These are phyloP conservation scores for Paramormyrops kingsleyae DNA, from an alignment of 2,113 vertebrate genomes.

Conservation along the genomic window DNA sequence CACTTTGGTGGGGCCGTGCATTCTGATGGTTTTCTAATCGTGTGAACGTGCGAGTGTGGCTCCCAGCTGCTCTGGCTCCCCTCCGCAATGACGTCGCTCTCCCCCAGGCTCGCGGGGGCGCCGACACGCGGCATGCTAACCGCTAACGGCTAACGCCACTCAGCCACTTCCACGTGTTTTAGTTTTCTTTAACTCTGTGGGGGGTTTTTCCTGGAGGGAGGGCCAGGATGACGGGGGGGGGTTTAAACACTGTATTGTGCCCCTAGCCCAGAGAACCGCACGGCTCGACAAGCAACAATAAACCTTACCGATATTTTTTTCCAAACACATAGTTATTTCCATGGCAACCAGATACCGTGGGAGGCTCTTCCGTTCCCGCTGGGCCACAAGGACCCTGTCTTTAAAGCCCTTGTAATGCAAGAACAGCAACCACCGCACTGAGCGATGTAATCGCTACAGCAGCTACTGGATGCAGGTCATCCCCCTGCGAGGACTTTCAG, in stretches of 20 bases:
- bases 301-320: neutral
- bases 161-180: neutral
- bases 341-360: constrained; percentile 55
- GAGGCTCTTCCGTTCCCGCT: constrained; percentile 41
- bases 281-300: neutral
- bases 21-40: neutral
- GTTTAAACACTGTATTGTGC: neutral
- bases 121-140: neutral
- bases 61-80: neutral
- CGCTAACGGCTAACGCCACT: neutral
- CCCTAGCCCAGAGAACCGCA: neutral
- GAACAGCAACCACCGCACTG: constrained; percentile 29
- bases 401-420: constrained; percentile 35
- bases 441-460: neutral
- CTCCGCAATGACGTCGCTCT: neutral
- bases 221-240: too few relatives aligned
- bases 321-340: constrained; percentile 57
- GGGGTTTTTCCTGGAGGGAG: neutral
- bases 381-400: constrained; percentile 28
- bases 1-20: constrained; percentile 2
- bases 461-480: neutral
- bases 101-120: neutral
- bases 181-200: neutral
- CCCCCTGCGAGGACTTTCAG: neutral
- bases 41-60: neutral